Base-by-base conservation (phyloP, 2,888 invertebrate genomes). In the Petrophora chlorosata region DNA sequence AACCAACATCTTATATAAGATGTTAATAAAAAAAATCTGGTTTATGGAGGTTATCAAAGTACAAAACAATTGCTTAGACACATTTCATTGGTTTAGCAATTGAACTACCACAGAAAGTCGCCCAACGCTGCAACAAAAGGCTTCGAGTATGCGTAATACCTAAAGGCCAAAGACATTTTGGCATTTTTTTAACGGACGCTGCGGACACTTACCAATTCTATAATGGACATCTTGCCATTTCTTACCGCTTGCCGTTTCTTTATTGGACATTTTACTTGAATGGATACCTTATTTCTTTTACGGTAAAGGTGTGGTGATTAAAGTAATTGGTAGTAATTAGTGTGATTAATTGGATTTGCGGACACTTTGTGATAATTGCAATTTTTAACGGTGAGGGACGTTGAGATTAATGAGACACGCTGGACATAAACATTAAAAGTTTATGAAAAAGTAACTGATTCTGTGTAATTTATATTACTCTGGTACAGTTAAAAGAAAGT, bases 241-340 rank as follows among this genome's bases (percentile, higher is more conserved):
- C 15, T 25, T n/a, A n/a, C n/a, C n/a, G 7, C 22, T 34, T 34
- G 17, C 25, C 36, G 26, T 26, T 32, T 33, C 33, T 40, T 30
- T 23, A 33, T 12, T 34, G 40, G 41, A 32, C 30, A 35, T n/a
- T 25, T 36, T 2, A 17, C 39, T 28, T 5, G 15, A 40, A 32
- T 22, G 32, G 26, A 26, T 32, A 44, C 22, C 26, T 46, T 22
- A 17, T 40, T 44, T 50, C 33, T 40, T 41, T 43, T 25, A 42
- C 25, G 9, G 15, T 39, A 26, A 49, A 50, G 39, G 39, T 39
- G 43, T 42, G 38, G 42, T 39, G 39, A 39, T 50, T 50, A 44
- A 30, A 43, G 33, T 49, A 48, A 48, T 48, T 48, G 36, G 19
- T 22, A 43, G 23, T 49, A 49, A 50, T 50, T 35, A 43, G 43